Percentiles rank a stretch among this genome's conserved stretches.
These are phyloP conservation scores for Actinemys pallida DNA, from an alignment of 2,113 vertebrate species.

Conservation along the genomic window DNA sequence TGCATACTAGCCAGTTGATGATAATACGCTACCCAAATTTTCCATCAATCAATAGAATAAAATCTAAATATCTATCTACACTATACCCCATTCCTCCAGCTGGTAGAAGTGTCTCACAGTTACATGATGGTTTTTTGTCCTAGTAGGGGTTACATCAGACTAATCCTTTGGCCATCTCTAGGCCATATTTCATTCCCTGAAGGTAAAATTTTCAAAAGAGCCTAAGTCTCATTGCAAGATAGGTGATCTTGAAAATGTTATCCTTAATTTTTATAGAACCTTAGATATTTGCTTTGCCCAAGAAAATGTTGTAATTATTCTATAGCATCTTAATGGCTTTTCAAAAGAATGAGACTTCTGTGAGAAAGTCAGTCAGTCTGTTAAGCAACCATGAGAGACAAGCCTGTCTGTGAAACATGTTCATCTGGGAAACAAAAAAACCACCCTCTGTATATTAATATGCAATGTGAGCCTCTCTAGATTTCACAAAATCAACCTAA, in stretches of 20 bases:
- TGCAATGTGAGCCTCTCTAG: not conserved
- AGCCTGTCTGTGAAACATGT: not conserved
- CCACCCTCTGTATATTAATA: not conserved
- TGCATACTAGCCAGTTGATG: not conserved
- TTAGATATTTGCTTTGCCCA: not conserved
- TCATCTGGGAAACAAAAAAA: not conserved
- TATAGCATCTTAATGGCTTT: not conserved
- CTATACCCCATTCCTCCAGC: not conserved
- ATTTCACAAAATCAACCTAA: slow-evolving; percentile 14
- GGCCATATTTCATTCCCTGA: not conserved
- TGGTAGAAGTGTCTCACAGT: not conserved
- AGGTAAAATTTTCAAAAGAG: not conserved
- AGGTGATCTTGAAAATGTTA: slow-evolving; percentile 20
- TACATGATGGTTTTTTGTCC: not conserved
- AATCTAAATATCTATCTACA: not conserved
- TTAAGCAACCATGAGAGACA: not conserved
- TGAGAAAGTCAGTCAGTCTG: not conserved
- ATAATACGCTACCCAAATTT: not conserved
- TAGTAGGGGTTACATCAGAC: not conserved
- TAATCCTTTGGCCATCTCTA: not conserved
- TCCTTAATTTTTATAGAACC: not conserved
- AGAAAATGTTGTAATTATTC: not conserved
- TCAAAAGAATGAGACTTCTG: not conserved
- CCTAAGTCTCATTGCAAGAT: not conserved
- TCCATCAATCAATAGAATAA: not conserved